phyloP scores from a whole-genome alignment of 2,888 invertebrate genomes.

The Eurytoma californica region DNA sequence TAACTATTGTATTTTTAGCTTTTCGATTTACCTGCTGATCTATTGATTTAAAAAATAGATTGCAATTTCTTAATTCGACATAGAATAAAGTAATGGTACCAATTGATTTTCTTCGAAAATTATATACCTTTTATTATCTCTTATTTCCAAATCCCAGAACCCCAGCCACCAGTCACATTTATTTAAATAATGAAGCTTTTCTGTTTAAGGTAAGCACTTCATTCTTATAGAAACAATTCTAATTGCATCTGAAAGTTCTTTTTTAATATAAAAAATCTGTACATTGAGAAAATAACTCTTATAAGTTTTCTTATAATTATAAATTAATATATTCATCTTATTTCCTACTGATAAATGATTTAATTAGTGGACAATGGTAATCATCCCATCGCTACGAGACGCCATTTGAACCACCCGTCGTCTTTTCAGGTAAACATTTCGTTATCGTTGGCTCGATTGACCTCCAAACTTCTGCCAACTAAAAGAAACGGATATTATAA shows the following conservation, averaged over 20 bases:
- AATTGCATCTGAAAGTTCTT: background rate
- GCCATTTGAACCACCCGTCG: constrained; percentile 63
- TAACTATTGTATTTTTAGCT: too few species aligned
- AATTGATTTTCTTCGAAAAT: too few species aligned
- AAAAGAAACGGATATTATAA: constrained; percentile 58
- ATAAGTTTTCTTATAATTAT: too few species aligned
- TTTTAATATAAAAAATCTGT: background rate
- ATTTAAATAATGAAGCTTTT: constrained; percentile 39
- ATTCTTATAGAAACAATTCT: background rate
- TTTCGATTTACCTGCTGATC: too few species aligned
- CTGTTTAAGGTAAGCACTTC: background rate
- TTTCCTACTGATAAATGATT: background rate
- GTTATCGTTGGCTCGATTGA: constrained; percentile 76
- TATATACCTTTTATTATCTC: too few species aligned
- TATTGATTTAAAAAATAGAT: too few species aligned
- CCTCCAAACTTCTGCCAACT: constrained; percentile 78
- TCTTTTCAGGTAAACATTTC: constrained; percentile 76
- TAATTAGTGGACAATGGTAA: background rate
- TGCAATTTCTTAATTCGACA: too few species aligned
- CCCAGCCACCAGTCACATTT: constrained; percentile 25
- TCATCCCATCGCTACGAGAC: constrained; percentile 60
- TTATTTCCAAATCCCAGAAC: too few species aligned
- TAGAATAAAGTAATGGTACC: too few species aligned
- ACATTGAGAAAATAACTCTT: too few species aligned
- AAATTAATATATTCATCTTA: constrained; percentile 6